Conservation (phyloP, 2,113 vertebrate genomes). For the human (Homo sapiens) region GRCh38 chr7:115919501-115920000, state of each 20-base stretch:
- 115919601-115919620: conserved; percentile 24
- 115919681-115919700: conserved; percentile 81
- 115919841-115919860: conserved; percentile 86
- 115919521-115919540: conserved; percentile 17
- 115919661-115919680: conserved; percentile 75
- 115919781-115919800: conserved; percentile 82
- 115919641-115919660: conserved; percentile 36
- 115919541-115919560: neutral
- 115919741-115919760: conserved; percentile 79
- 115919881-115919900: conserved; percentile 83
- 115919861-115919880: conserved; percentile 84
- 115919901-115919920: conserved; percentile 74
- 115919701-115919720: conserved; percentile 75
- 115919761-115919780: conserved; percentile 76
- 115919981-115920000: conserved; percentile 2
- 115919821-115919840: conserved; percentile 84
- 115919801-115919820: conserved; percentile 85
- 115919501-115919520: neutral
- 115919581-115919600: neutral
- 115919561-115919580: neutral
- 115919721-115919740: conserved; percentile 64
- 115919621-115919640: neutral
- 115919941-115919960: conserved; percentile 44
- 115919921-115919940: conserved; percentile 82
- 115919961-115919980: neutral